Evolutionary conservation across 1,140 invertebrate species (phyloP), one percentile per base, ranked within the genome.

Genomic region (Cylas formicarius): DNA sequence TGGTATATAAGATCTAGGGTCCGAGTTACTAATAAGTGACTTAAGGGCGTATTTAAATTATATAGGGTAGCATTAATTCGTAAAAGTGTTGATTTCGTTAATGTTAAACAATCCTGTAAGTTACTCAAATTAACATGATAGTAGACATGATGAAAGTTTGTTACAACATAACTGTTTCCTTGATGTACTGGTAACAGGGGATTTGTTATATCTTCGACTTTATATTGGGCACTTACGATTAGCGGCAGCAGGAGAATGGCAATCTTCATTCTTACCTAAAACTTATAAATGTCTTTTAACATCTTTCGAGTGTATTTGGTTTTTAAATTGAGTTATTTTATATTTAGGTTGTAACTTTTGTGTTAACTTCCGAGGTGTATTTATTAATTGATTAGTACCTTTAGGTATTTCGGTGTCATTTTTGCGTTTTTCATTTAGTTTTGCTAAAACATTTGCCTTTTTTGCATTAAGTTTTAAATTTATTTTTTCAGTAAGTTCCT

Each of bases 121-220:
- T 40, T 29, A 2, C 26, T 40, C 32, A 40, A 16, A 14, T 40
- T 40, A 3, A 40, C 21, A 20, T 39, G 37, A 19, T 39, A 39
- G n/a, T 26, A 39, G n/a, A 27, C 11, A 17, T 39, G 37, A 26
- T 39, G 37, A 4, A 14, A 13, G n/a, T 29, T 29, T 14, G 24
- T 28, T 18, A 40, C 6, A 10, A 29, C 11, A 19, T 40, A 40
- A 20, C 38, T 16, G 10, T 18, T 19, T 29, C 38, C 38, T 29
- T 40, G 2, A 2, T 40, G 4, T 13, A 40, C 13, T 2, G 38
- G 38, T 18, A 29, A 11, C 13, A 40, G 14, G 5, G 38, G n/a
- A 14, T 40, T 40, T 2, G 38, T 17, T 10, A 28, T 14, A 19
- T 40, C 24, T 29, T 40, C 24, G 2, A 40, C 21, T 29, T 29